Evolutionary conservation across 2,888 invertebrate species (phyloP), one percentile per base, ranked within the genome.

Genomic region (Synergus itoensis): DNA sequence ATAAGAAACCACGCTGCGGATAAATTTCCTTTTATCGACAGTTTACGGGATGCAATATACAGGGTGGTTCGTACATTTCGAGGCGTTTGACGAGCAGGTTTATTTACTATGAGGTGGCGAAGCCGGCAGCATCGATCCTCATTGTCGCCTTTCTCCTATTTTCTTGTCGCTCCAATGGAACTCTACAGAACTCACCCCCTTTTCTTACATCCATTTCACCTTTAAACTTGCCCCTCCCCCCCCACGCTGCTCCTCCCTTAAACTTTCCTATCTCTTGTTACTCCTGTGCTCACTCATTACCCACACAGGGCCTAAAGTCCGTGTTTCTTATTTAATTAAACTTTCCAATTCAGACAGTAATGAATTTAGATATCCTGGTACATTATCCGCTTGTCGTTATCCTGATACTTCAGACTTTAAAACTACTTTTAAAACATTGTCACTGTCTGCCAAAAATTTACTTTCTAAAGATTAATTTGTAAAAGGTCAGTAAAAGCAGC

Each of bases 291-390:
- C 53, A 53, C 73, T 28, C 53, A 53, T 73, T 57, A 73, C 73
- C 40, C 53, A 73, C 73, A 73, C 73, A 73, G 73, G 73, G 36
- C 73, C 53, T 73, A 18, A 62, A 73, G 73, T 73, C 73, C 53
- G 81, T 84, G 84, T 85, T 87, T 85, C 87, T 87, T 86, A 87
- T 89, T 88, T 88, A 90, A 90, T 90, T 90, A 89, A 90, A 90
- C 85, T 89, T 89, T 78, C 84, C 82, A 86, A 87, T 88, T 87
- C 86, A 84, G 84, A 78, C 85, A 81, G 82, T 89, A 89, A 90
- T 88, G 88, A 90, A 89, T 88, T 87, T 86, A 73, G 73, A 86
- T 88, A 88, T 88, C 86, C 85, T 73, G 85, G 81, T 86, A 82
- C 80, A 80, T 85, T 86, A 57, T 53, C 53, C 53, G 53, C 53